Percentiles rank a stretch among this genome's conserved stretches.
phyloP scores from a whole-genome alignment of 2,797 vertebrate genomes.

The Clarias platycephalus region DNA sequence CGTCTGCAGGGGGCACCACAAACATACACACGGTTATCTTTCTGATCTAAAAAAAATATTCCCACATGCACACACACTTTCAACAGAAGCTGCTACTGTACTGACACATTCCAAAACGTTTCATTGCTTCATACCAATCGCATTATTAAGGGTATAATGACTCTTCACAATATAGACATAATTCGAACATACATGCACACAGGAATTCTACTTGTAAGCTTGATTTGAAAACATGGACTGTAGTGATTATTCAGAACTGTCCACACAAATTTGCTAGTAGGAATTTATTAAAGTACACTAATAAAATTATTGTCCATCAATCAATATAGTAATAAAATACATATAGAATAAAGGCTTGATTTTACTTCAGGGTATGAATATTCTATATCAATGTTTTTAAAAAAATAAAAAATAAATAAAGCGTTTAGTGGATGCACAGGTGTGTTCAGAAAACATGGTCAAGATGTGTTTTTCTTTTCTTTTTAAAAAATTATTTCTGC shows the following conservation, averaged over 20 bases:
- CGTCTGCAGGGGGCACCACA: constrained; percentile 67
- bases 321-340: too few species aligned
- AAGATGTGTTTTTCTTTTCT: background rate
- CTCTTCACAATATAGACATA: background rate
- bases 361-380: background rate
- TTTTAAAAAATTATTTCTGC: too few species aligned
- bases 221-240: too few species aligned
- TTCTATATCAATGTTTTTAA: background rate
- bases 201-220: background rate
- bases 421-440: background rate
- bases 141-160: background rate
- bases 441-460: background rate
- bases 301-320: background rate
- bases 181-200: background rate
- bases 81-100: background rate
- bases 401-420: background rate
- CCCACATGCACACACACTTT: background rate
- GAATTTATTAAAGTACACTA: background rate
- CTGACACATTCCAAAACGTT: background rate
- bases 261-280: background rate
- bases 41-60: background rate
- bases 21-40: background rate
- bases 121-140: background rate
- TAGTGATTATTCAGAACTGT: background rate
- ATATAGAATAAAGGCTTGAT: background rate